Conservation (phyloP, 2,888 invertebrate genomes). For the Lymantria dispar region DNA sequence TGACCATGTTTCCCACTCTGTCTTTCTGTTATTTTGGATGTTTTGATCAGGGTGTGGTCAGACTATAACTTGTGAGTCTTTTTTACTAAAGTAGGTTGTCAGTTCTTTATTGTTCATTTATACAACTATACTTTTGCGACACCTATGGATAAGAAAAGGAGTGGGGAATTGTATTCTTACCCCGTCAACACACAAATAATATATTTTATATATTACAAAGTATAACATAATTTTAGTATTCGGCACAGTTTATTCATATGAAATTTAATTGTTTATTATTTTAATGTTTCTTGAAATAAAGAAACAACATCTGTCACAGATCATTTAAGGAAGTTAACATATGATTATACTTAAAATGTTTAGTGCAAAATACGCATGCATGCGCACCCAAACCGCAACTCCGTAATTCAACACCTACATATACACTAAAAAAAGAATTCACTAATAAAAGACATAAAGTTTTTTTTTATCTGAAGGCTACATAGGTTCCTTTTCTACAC, state of each 20-base stretch:
- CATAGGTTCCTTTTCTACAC: slow-evolving; percentile 38
- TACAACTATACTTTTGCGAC: too few relatives aligned
- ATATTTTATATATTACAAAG: too few relatives aligned
- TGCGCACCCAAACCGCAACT: slow-evolving; percentile 52
- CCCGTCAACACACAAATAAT: too few relatives aligned
- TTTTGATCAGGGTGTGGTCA: too few relatives aligned
- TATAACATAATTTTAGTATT: too few relatives aligned
- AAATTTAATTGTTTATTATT: background rate
- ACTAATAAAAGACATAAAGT: background rate
- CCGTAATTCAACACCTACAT: slow-evolving; percentile 15
- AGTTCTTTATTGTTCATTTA: too few relatives aligned
- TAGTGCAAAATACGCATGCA: slow-evolving; percentile 56
- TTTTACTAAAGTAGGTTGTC: too few relatives aligned
- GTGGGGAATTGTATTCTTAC: too few relatives aligned
- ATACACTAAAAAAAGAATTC: slow-evolving; percentile 9
- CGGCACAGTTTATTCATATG: background rate
- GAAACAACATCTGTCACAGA: slow-evolving; percentile 49
- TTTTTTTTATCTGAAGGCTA: background rate
- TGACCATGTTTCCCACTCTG: too few relatives aligned
- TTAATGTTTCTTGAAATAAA: slow-evolving; percentile 9
- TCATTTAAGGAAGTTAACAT: slow-evolving; percentile 40
- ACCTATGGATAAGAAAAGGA: too few relatives aligned
- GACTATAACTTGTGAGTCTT: too few relatives aligned
- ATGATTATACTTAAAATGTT: slow-evolving; percentile 34
- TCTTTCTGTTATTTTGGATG: too few relatives aligned